phyloP scores from a whole-genome alignment of 2,113 vertebrate species.

The Xiphorhynchus elegans region DNA sequence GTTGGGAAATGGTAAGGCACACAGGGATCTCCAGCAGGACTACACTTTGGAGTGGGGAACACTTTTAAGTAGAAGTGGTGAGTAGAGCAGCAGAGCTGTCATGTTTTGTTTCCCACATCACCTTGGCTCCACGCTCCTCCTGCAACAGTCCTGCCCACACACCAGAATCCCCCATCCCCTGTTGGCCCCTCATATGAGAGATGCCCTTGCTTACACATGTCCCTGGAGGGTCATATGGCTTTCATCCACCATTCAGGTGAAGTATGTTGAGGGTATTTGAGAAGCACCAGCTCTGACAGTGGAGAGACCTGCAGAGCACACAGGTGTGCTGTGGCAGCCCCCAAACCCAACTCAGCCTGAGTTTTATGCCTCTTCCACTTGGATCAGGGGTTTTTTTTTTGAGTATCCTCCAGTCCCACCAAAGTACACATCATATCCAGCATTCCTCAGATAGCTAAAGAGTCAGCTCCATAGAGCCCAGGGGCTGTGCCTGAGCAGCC shows the following conservation, averaged over 20 bases:
- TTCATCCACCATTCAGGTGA: not conserved
- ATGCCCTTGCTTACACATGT: fast-evolving
- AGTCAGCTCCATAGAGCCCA: not conserved
- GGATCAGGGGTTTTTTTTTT: not conserved
- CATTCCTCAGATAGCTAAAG: not conserved
- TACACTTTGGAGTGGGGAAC: not conserved
- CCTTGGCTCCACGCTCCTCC: not conserved
- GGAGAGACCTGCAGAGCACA: not conserved
- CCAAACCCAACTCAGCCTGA: not conserved
- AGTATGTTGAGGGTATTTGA: not conserved
- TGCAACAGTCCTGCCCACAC: fast-evolving
- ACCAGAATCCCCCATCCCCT: not conserved
- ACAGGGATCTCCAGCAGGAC: not conserved
- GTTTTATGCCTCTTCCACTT: not conserved
- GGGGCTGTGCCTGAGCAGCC: not conserved
- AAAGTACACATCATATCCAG: not conserved
- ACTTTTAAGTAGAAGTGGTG: not conserved
- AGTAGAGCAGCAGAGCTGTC: not conserved
- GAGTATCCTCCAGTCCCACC: not conserved
- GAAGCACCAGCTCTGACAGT: not conserved
- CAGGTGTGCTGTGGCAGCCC: not conserved
- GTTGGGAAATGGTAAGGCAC: not conserved
- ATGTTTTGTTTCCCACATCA: not conserved
- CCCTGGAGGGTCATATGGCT: not conserved
- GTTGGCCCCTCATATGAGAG: not conserved